Conservation (phyloP, 2,113 vertebrate species). For the Sardina pilchardus region DNA sequence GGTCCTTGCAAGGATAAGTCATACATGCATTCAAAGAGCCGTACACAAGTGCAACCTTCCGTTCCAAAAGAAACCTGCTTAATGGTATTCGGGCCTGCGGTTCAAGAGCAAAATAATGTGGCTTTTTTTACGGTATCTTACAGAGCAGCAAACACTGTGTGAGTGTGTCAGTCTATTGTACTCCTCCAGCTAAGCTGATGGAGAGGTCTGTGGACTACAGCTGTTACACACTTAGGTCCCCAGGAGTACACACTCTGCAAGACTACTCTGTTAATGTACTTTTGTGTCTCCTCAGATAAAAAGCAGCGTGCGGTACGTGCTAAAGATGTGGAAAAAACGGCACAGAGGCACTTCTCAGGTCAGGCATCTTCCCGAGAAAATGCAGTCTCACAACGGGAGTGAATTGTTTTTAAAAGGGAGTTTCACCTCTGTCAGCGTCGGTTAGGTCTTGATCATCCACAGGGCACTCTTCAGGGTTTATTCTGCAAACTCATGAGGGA, state of each 20-base stretch:
- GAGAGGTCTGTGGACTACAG: background rate
- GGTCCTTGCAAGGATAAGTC: background rate
- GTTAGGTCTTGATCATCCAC: background rate
- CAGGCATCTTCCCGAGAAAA: background rate
- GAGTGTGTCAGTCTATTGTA: background rate
- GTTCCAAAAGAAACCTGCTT: background rate
- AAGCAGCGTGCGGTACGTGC: background rate
- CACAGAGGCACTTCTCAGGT: background rate
- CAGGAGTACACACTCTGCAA: background rate
- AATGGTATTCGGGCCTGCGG: background rate
- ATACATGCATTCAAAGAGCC: background rate
- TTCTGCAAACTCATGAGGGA: background rate
- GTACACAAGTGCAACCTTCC: background rate
- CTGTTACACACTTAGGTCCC: background rate
- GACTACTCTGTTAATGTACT: background rate
- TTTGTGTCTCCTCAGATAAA: background rate
- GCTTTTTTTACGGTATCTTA: background rate
- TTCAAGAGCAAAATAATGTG: background rate
- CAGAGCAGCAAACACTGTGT: background rate
- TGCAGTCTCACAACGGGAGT: background rate
- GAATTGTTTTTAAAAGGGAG: background rate
- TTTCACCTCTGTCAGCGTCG: background rate
- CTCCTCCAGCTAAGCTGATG: background rate
- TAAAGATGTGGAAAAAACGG: background rate
- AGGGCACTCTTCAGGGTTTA: background rate